Conservation (phyloP, 2,113 vertebrate species). For the Ondatra zibethicus region DNA sequence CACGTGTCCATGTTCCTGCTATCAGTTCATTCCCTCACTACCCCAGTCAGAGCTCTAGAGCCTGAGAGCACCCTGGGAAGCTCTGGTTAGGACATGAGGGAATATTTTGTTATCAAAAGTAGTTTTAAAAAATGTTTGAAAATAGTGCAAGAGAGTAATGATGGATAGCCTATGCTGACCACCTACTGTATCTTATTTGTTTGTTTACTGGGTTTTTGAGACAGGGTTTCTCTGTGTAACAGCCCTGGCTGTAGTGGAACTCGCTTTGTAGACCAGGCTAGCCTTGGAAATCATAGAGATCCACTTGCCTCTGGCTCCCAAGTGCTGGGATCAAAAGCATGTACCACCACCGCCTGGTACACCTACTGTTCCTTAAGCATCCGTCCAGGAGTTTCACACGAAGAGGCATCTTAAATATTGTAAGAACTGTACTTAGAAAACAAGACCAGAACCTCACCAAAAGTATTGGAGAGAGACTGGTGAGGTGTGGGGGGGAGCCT, state of each 20-base stretch:
- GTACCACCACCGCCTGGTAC: fast-evolving
- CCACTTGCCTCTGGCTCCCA: too few relatives aligned
- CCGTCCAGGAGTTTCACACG: neutral
- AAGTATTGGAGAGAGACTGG: neutral
- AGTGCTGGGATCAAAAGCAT: too few relatives aligned
- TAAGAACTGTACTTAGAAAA: neutral
- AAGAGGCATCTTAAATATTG: neutral
- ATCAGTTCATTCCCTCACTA: neutral
- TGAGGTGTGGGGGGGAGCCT: neutral
- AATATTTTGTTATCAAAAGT: neutral
- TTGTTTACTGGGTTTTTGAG: too few relatives aligned
- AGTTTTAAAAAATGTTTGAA: neutral
- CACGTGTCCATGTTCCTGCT: neutral
- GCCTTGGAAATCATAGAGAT: too few relatives aligned
- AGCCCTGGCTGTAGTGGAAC: too few relatives aligned
- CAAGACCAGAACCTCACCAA: neutral
- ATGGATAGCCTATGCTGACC: neutral
- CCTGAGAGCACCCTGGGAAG: neutral
- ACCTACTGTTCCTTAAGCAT: neutral
- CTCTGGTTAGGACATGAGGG: neutral
- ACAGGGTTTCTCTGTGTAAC: too few relatives aligned
- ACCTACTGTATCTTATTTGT: neutral
- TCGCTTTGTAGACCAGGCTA: too few relatives aligned
- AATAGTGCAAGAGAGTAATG: neutral
- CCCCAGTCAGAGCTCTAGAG: neutral